Evolutionary conservation across 1,140 invertebrate species (phyloP).

Genomic region (Nasonia longicornis): DNA sequence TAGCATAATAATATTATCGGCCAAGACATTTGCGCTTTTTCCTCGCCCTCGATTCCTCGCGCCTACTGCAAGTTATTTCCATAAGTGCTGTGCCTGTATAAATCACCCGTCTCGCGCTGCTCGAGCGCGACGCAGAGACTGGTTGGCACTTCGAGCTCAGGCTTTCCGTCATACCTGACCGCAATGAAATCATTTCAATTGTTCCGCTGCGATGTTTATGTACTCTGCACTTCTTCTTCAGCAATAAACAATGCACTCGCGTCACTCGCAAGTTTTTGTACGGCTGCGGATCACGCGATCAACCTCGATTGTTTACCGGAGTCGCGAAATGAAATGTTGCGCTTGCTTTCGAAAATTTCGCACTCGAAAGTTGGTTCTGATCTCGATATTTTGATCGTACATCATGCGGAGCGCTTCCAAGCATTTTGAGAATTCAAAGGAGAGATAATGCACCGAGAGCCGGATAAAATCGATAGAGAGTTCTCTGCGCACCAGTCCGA

Average conservation of each 20-base stretch:
- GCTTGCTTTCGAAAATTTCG: too few species aligned
- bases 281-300: not conserved
- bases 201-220: constrained; percentile 23
- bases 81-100: constrained; percentile 41
- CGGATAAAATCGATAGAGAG: constrained; percentile 38
- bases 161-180: constrained; percentile 35
- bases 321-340: too few species aligned
- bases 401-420: not conserved
- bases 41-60: constrained; percentile 36
- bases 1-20: constrained; percentile 42
- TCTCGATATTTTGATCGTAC: too few species aligned
- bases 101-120: constrained; percentile 35
- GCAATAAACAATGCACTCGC: constrained; percentile 2
- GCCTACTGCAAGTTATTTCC: constrained; percentile 40
- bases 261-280: not conserved
- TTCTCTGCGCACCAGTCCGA: constrained; percentile 9
- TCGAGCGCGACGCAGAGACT: not conserved
- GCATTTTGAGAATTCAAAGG: not conserved
- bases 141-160: not conserved
- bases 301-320: not conserved
- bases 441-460: constrained; percentile 21
- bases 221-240: not conserved
- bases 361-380: too few species aligned
- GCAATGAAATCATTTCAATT: constrained; percentile 44
- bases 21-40: constrained; percentile 37